Percentiles rank a stretch among this genome's conserved stretches.
These are phyloP conservation scores for Halcyon senegalensis DNA, from an alignment of 2,113 vertebrate genomes.

Conservation along the genomic window DNA sequence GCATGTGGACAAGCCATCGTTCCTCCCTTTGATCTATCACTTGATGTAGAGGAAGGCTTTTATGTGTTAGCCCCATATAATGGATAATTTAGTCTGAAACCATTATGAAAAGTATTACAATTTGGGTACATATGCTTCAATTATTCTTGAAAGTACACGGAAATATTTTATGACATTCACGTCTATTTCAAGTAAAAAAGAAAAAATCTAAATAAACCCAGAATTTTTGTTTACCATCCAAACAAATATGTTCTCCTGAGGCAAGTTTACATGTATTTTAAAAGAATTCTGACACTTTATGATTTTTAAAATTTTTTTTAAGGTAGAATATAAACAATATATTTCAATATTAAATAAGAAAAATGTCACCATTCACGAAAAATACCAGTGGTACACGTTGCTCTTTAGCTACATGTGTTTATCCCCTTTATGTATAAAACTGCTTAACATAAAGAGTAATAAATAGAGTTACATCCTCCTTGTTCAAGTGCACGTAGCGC, in stretches of 20 bases:
- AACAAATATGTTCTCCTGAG: conserved; percentile 18
- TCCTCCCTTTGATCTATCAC: conserved; percentile 78
- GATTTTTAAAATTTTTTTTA: not conserved
- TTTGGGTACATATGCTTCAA: conserved; percentile 69
- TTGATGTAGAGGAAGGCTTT: conserved; percentile 76
- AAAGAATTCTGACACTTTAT: not conserved
- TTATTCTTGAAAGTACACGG: conserved; percentile 63
- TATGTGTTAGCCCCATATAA: conserved; percentile 71
- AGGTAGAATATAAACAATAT: not conserved
- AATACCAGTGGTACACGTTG: not conserved
- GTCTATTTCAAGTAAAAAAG: not conserved
- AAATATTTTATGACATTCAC: conserved; percentile 38
- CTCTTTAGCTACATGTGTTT: not conserved
- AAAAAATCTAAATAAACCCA: not conserved
- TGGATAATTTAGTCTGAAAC: conserved; percentile 75
- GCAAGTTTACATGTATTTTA: not conserved
- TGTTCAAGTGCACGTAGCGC: not conserved
- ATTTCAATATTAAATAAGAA: not conserved
- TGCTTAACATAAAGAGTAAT: not conserved
- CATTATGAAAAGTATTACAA: conserved; percentile 69
- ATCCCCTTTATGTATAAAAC: not conserved
- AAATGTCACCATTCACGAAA: not conserved
- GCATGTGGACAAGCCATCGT: conserved; percentile 70
- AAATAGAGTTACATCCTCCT: not conserved
- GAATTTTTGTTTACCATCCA: not conserved